These are phyloP conservation scores for Aquatica leii DNA, from an alignment of 2,888 invertebrate species.

Conservation along the genomic window DNA sequence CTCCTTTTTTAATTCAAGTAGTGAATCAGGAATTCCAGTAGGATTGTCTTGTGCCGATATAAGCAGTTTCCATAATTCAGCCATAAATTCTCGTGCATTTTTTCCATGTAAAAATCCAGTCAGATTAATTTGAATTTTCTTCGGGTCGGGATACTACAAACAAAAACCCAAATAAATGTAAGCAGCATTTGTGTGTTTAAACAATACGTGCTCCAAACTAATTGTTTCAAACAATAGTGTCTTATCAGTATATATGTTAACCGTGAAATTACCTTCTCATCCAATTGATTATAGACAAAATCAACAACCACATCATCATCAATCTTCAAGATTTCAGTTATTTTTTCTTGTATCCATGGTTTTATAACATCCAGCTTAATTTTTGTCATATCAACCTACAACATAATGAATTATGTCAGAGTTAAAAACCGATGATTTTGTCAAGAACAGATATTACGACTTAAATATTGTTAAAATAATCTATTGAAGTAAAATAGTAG, in stretches of 20 bases:
- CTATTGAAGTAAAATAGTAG: too few species aligned
- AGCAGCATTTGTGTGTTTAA: not conserved
- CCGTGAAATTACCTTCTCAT: slow-evolving; percentile 81
- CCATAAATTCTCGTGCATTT: slow-evolving; percentile 97
- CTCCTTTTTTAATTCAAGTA: slow-evolving; percentile 96
- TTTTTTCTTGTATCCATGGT: slow-evolving; percentile 98
- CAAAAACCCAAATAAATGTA: slow-evolving; percentile 39
- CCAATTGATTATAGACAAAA: slow-evolving; percentile 98
- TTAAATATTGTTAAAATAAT: too few species aligned
- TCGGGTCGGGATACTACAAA: slow-evolving; percentile 91
- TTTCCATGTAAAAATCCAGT: slow-evolving; percentile 99
- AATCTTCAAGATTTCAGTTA: slow-evolving; percentile 94
- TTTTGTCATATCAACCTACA: slow-evolving; percentile 95
- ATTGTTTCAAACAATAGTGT: too few species aligned
- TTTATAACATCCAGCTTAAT: slow-evolving; percentile 97
- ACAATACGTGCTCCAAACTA: too few species aligned
- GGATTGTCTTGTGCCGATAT: slow-evolving; percentile 95
- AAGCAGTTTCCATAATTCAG: slow-evolving; percentile 94
- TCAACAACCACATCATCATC: slow-evolving; percentile 99
- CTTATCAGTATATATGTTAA: too few species aligned
- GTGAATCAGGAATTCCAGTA: slow-evolving; percentile 93
- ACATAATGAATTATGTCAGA: slow-evolving; percentile 15
- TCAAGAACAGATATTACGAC: too few species aligned
- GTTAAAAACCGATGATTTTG: too few species aligned
- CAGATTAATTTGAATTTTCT: slow-evolving; percentile 99